A percentile compares a stretch with the other conserved stretches of the same genome.
These are phyloP conservation scores for Silurus asotus DNA, from an alignment of 2,113 vertebrate species.

Conservation along the genomic window DNA sequence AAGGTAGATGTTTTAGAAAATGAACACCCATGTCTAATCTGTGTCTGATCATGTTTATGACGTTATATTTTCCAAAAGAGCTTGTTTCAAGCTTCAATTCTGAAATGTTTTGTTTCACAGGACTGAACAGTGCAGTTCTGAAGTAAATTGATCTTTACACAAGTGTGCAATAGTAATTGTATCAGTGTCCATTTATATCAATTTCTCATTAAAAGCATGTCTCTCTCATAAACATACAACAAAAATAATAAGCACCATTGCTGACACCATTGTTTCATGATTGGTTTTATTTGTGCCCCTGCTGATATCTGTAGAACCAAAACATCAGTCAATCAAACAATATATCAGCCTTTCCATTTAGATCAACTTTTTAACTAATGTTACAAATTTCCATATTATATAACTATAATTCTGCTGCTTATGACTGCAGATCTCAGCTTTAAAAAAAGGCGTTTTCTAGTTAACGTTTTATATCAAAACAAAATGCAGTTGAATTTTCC, in stretches of 20 bases:
- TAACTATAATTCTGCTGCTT: background rate
- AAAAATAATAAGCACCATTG: background rate
- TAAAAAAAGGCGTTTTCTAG: background rate
- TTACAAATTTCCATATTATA: background rate
- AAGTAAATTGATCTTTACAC: background rate
- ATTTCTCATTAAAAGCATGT: background rate
- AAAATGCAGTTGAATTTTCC: background rate
- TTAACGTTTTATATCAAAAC: background rate
- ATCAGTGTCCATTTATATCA: background rate
- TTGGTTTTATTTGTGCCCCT: constrained; percentile 1
- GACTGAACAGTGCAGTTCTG: background rate
- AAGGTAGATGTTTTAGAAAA: background rate
- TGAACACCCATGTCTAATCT: too few species aligned
- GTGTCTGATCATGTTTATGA: background rate
- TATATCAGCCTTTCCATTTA: background rate
- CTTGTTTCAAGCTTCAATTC: background rate
- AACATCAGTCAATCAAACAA: background rate
- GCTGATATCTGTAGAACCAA: background rate
- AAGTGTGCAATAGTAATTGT: background rate
- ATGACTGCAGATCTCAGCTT: background rate
- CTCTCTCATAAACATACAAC: background rate
- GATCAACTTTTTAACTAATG: background rate
- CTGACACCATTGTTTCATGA: background rate
- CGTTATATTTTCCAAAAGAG: background rate
- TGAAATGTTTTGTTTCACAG: background rate